Evolutionary conservation across 2,113 vertebrate genomes (phyloP), one percentile per base, ranked within the genome.

Genomic region (Abramis brama): DNA sequence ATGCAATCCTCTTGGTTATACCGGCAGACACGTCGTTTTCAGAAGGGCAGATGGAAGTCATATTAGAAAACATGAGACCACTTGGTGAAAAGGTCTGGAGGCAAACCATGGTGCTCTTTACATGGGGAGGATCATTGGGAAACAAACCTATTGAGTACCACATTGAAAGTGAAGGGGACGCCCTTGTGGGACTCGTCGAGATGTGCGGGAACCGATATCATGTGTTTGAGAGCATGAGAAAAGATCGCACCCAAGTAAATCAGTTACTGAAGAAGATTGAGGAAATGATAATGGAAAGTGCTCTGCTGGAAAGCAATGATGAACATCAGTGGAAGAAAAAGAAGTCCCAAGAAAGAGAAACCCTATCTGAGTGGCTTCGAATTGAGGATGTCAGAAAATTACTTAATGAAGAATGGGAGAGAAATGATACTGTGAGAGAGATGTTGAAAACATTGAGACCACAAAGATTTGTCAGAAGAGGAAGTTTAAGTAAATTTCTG

Each of bases 131-230:
- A 39, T 2, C 1, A 43, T 12, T 71, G 33, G 36, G 36, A 6
- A 11, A 71, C 33, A 71, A 71, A 12, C 19, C 36, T 43, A 71
- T 36, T 43, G 68, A 43, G 3, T 23, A 43, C 4, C 68, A 71
- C 36, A 71, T 43, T 71, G 68, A 71, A 43, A 71, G 68, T 71
- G 68, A 71, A 21, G 68, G 68, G 19, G 10, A 71, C 0, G 19
- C 3, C 19, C 68, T 71, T 10, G 68, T 71, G 68, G 2, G 68
- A 71, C 19, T 71, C 2, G 3, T 43, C 23, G 68, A 71, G 8
- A 71, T 39, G 68, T 71, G 68, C 17, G 33, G 68, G 15, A 73
- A 73, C 9, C n/a, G 70, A 39, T 71, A 71, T 71, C 68, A 36
- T 73, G 19, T 74, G 21, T 74, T 74, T 45, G 19, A 74, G 17